Base-by-base conservation (phyloP, 2,113 vertebrate species). In the Psettodes erumei region DNA sequence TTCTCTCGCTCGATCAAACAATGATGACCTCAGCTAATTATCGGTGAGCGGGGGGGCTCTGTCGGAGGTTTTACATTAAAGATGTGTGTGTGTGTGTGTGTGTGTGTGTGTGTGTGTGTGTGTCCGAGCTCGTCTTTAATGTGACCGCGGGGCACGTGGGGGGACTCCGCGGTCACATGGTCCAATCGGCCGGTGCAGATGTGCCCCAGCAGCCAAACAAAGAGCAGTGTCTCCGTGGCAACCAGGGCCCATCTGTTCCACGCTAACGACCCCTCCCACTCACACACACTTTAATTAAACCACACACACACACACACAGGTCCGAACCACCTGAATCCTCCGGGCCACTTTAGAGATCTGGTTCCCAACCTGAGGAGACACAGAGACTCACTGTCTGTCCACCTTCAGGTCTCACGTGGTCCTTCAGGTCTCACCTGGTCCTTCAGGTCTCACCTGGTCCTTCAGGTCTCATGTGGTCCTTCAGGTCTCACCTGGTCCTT, bases 21-120 rank as follows among this genome's bases (percentile, higher is more conserved):
- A 84, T 89, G 75, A 90, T 92, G 91, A 92, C 90, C 89, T 59
- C 15, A 65, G 86, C 88, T 91, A 89, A 92, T 93, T 90, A 92
- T 93, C 70, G 81, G 84, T 4, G 8, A 69, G 84, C 56, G 15
- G 1, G 58, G 82, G 84, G 81, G 91, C 87, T 91, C 88, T 82
- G 77, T 60, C 19, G 21, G 69, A 87, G 81, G 82, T 88, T 87
- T 75, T 67, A 87, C 88, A 92, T 93, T 90, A 93, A 92, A 92
- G 90, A 91, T 93, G 83, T 83, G 93, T 90, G 91, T 80, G n/a
- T n/a, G n/a, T n/a, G n/a, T n/a, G n/a, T n/a, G n/a, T n/a, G n/a
- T n/a, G n/a, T n/a, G n/a, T n/a, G n/a, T n/a, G n/a, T n/a, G n/a
- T n/a, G n/a, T n/a, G n/a, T n/a, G n/a, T n/a, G n/a, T n/a, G n/a